Base-by-base conservation (phyloP, 2,113 vertebrate species). In the Plecturocebus donacophilus region DNA sequence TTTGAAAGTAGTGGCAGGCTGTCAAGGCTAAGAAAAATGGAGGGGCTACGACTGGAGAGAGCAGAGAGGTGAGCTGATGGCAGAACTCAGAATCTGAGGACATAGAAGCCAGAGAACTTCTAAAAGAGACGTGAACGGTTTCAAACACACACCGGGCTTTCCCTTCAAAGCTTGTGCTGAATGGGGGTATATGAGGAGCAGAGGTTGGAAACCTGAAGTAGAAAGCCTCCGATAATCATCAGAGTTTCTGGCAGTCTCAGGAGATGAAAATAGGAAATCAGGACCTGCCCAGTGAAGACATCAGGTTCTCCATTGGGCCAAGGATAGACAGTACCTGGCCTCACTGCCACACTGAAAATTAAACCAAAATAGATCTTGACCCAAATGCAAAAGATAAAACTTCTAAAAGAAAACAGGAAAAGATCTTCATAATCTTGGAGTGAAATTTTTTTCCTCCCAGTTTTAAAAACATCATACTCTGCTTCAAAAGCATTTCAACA, bases 401-500 rank as follows among this genome's bases (percentile, higher is more conserved):
- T 25, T 79, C 80, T 20, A 47, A 40, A 45, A 84, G 27, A 64
- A 93, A 97, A 56, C 42, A 73, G 54, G 79, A 90, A 56, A 68
- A 25, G 17, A n/a, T 70, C 61, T 90, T 66, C 10, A 19, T 77
- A 45, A 66, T 66, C 56, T 58, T 71, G 75, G 35, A 42, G 42
- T 76, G 80, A 86, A 88, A 56, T 42, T 47, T 5, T 83, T 45
- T 54, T 38, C 6, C 35, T 61, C 54, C 32, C 96, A 97, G 98
- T 98, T 99, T 98, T 98, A 98, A 99, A 99, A 32, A 98, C 98
- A 98, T 96, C 98, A 98, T 98, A 98, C 97, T 98, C 98, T 98
- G 98, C 98, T 99, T 99, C 98, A 98, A 98, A 98, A 98, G 98
- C 98, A 98, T 98, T 98, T 98, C 96, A 98, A 98, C 98, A 98